Conservation (phyloP, 2,113 vertebrate genomes). For the Arothron firmamentum region DNA sequence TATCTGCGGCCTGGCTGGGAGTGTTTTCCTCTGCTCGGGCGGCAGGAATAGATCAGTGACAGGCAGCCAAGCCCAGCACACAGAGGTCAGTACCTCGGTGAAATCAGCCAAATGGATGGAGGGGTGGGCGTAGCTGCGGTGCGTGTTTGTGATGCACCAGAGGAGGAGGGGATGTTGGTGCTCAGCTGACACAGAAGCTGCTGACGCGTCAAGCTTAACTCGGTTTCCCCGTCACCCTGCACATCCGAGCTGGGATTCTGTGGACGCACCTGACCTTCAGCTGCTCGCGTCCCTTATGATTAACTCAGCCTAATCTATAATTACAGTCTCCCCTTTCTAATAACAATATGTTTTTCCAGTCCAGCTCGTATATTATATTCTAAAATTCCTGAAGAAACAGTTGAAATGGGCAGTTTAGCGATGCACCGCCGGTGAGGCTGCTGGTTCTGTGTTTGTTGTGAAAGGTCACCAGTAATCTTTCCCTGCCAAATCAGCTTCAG, state of each 20-base stretch:
- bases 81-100: conserved; percentile 64
- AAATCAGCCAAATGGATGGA: conserved; percentile 43
- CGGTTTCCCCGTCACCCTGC: conserved; percentile 15
- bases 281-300: conserved; percentile 39
- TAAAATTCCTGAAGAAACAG: conserved; percentile 21
- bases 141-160: conserved; percentile 37
- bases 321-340: conserved; percentile 42
- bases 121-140: conserved; percentile 3
- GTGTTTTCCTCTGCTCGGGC: conserved; percentile 58
- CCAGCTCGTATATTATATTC: conserved; percentile 7
- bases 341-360: conserved; percentile 37
- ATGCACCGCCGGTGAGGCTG: conserved; percentile 17
- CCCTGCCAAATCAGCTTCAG: conserved; percentile 67
- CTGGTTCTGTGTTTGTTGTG: conserved; percentile 58
- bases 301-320: conserved; percentile 43
- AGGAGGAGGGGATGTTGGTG: conserved; percentile 27
- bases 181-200: conserved; percentile 43
- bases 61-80: conserved; percentile 61
- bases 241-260: conserved; percentile 33
- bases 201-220: conserved; percentile 43
- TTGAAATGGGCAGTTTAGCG: too few relatives aligned
- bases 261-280: conserved; percentile 50
- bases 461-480: conserved; percentile 70
- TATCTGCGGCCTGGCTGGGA: conserved; percentile 52
- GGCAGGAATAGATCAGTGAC: conserved; percentile 68